Evolutionary conservation across 2,888 invertebrate genomes (phyloP).

Genomic region (Neoaliturus tenellus): DNA sequence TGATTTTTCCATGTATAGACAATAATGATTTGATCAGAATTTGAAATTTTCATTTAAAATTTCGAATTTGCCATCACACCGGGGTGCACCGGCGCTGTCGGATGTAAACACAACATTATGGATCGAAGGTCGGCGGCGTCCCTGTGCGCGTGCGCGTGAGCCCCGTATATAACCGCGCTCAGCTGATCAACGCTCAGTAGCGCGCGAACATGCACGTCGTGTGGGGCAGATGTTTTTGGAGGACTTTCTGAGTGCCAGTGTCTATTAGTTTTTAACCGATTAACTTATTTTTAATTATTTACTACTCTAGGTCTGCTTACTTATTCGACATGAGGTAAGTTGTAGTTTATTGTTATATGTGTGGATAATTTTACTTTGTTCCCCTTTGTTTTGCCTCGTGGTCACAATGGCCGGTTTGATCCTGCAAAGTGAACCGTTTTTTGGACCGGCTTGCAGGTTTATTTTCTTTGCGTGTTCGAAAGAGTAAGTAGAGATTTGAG

Average conservation of each 20-base stretch:
- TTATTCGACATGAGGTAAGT: conserved; percentile 7
- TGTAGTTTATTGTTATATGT: not conserved
- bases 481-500: not conserved
- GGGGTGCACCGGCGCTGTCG: not conserved
- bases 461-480: not conserved
- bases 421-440: not conserved
- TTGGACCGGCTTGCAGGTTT: not conserved
- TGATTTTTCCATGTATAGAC: no score
- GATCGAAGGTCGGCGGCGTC: not conserved
- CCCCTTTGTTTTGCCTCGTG: not conserved
- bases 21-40: no score
- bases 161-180: not conserved
- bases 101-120: conserved; percentile 12
- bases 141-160: not conserved
- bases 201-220: conserved; percentile 22
- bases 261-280: not conserved
- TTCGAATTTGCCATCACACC: no score
- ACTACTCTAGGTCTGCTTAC: not conserved
- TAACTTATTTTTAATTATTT: not conserved
- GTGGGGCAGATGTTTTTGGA: conserved; percentile 15
- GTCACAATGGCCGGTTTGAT: not conserved
- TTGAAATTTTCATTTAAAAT: no score
- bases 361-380: not conserved
- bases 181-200: not conserved
- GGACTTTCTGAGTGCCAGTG: conserved; percentile 18